Percentiles rank a stretch among this genome's conserved stretches.
Evolutionary conservation across 2,113 vertebrate species (phyloP).

Genomic region (Cheirogaleus medius): DNA sequence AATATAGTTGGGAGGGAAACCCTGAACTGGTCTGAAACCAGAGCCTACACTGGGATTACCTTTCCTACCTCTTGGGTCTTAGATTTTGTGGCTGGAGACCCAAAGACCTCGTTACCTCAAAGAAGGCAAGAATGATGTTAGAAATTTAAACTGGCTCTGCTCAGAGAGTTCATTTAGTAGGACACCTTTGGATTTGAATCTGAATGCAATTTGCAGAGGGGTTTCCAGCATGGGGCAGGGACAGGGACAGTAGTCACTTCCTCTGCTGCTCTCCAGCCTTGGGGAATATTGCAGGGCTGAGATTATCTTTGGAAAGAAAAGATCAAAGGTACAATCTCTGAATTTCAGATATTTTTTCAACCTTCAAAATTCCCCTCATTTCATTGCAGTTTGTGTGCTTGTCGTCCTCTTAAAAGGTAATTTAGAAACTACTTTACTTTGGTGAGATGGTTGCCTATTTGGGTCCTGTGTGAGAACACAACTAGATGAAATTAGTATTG

Average conservation of each 20-base stretch:
- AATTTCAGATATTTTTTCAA: background rate
- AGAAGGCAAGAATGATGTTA: background rate
- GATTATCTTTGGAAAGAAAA: background rate
- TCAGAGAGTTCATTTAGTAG: background rate
- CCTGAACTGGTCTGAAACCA: background rate
- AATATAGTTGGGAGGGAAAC: background rate
- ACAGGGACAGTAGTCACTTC: background rate
- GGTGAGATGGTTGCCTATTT: background rate
- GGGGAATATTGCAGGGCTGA: background rate
- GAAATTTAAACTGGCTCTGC: background rate
- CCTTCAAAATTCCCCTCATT: background rate
- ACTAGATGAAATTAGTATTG: slow-evolving; percentile 55
- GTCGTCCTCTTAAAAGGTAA: slow-evolving; percentile 16
- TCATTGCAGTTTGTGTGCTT: background rate
- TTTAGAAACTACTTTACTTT: slow-evolving; percentile 35
- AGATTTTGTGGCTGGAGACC: background rate
- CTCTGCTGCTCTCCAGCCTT: background rate
- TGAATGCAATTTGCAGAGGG: background rate
- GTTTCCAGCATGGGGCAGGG: background rate
- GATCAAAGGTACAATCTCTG: background rate
- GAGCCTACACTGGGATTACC: background rate
- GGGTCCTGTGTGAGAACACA: background rate
- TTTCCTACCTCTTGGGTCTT: background rate
- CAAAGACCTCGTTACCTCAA: background rate
- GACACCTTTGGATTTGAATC: background rate